These are phyloP conservation scores for Trachelus iudaicus DNA, from an alignment of 2,888 invertebrate genomes.

Conservation along the genomic window DNA sequence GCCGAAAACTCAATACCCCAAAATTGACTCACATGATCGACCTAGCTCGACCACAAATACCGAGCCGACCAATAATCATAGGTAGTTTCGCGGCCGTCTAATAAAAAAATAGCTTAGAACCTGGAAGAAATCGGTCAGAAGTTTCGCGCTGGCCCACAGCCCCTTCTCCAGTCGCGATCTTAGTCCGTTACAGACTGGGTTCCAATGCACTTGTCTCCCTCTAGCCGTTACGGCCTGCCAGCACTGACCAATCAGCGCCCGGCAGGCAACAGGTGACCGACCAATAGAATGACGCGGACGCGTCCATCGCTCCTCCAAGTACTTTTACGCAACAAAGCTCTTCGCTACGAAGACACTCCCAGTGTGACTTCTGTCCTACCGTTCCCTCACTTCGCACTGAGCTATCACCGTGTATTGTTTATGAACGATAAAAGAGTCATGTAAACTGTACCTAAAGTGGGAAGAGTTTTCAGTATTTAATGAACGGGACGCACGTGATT, in stretches of 20 bases:
- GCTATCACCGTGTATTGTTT: not conserved
- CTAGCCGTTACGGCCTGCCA: slow-evolving; percentile 43
- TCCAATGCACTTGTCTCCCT: slow-evolving; percentile 45
- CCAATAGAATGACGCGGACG: slow-evolving; percentile 45
- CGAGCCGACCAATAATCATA: not conserved
- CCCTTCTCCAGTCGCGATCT: slow-evolving; percentile 16
- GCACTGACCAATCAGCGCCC: slow-evolving; percentile 46
- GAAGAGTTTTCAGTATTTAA: not conserved
- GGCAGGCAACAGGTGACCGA: slow-evolving; percentile 57
- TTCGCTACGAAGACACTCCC: not conserved
- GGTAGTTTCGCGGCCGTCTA: not conserved
- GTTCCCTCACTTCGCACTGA: not conserved
- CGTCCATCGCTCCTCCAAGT: slow-evolving; percentile 32
- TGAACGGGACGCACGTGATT: not conserved
- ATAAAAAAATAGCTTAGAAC: not conserved
- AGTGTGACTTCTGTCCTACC: not conserved
- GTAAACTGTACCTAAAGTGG: not conserved
- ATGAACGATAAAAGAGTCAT: not conserved
- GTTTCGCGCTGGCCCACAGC: not conserved
- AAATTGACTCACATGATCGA: not conserved
- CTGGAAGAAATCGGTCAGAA: not conserved
- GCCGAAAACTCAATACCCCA: not conserved
- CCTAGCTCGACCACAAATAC: not conserved
- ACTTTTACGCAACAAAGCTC: slow-evolving; percentile 12
- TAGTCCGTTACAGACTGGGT: slow-evolving; percentile 18